Base-by-base conservation (phyloP, 2,888 invertebrate species). In the Cosmia trapezina region DNA sequence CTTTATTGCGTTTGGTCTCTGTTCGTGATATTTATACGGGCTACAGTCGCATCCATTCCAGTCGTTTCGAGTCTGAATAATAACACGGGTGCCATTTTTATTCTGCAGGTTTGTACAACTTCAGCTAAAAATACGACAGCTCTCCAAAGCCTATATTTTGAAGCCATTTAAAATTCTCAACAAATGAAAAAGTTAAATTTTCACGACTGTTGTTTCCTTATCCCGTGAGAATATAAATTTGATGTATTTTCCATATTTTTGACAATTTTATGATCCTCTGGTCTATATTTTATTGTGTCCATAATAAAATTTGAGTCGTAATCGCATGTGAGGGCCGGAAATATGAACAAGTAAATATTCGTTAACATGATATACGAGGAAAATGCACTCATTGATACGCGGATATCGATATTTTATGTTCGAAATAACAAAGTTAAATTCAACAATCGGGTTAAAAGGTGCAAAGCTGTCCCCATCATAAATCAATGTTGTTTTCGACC, bases 251-350 rank as follows among this genome's bases (percentile, higher is more conserved):
- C 53, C 72, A 80, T 75, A 76, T 74, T 79, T 83, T 76, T 69
- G 73, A 28, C 54, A 84, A 70, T 72, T 60, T 75, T 69, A 70
- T 75, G 59, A 56, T 66, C n/a, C 57, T 43, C 62, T 63, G 70
- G 69, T 64, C 54, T 71, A 71, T 81, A 71, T 81, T 87, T 86
- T 80, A 84, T 83, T 61, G 71, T 61, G 78, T 72, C 22, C 66
- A 86, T 87, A 78, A 79, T 84, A 84, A 70, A 73, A 81, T 85
- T 85, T 76, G 75, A 78, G 63, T 71, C 37, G 66, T 70, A 80
- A 74, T 65, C 64, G 59, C 47, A 53, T 47, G 65, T 63, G 72
- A 61, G 56, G 22, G 57, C 47, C 45, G 80, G 70, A 57, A 68
- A 78, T 70, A 68, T 71, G 57, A 63, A 76, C 77, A 86, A 77